A percentile compares a stretch with the other conserved stretches of the same genome.
Evolutionary conservation across 1,140 invertebrate genomes (phyloP).

Genomic region (Akabosia matsudoensis): DNA sequence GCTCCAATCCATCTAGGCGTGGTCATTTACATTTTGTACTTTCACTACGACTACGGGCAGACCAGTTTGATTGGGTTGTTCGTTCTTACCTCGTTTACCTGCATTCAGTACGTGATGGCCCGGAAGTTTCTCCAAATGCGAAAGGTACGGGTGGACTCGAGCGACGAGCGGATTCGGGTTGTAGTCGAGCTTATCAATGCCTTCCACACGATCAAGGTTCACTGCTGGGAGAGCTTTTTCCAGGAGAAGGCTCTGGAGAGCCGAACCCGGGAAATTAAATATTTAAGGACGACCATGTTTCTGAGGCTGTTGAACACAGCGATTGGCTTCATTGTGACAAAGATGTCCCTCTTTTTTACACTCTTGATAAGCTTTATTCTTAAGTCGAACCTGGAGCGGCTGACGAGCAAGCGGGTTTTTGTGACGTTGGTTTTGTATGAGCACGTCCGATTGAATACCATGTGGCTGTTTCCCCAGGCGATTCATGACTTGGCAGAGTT

Average conservation of each 20-base stretch:
- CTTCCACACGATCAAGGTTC: constrained; percentile 24
- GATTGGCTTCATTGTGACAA: background rate
- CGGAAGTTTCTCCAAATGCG: background rate
- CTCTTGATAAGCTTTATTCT: background rate
- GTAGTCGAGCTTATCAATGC: background rate
- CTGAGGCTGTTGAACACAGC: background rate
- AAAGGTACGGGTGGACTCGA: background rate
- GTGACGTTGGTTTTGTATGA: constrained; percentile 1
- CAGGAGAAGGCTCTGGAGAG: background rate
- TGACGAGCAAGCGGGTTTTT: background rate
- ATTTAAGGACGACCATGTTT: background rate
- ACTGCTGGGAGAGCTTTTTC: constrained; percentile 29
- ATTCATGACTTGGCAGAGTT: background rate
- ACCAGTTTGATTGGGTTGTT: background rate
- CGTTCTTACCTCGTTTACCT: background rate
- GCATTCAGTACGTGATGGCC: background rate
- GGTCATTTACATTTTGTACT: constrained; percentile 14
- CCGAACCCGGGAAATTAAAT: background rate
- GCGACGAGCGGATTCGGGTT: background rate
- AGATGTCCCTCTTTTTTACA: background rate
- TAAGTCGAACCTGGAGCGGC: background rate
- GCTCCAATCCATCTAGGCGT: background rate
- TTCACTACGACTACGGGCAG: background rate
- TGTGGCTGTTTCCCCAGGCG: background rate
- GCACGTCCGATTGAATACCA: background rate